These are phyloP conservation scores for Pangasius krempfi DNA, from an alignment of 2,797 vertebrate species.

Conservation along the genomic window DNA sequence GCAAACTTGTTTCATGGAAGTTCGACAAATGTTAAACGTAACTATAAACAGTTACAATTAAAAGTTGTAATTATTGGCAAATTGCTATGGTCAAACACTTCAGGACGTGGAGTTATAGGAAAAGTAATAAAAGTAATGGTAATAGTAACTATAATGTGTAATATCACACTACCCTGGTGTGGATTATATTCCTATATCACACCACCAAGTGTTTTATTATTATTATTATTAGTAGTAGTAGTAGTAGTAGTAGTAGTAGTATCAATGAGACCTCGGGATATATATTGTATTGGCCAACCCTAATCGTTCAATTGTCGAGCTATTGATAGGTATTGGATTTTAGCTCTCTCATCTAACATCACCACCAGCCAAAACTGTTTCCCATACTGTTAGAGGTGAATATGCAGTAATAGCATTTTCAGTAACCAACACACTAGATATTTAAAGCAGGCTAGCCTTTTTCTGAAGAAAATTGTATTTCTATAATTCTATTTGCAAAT, in stretches of 20 bases:
- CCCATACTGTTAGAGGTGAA: neutral
- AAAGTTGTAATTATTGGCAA: too few relatives aligned
- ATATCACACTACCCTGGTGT: too few relatives aligned
- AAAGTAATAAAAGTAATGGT: too few relatives aligned
- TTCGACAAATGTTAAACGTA: neutral
- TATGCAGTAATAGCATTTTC: too few relatives aligned
- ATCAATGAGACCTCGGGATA: neutral
- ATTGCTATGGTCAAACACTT: too few relatives aligned
- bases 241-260: neutral
- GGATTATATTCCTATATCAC: too few relatives aligned
- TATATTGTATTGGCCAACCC: neutral
- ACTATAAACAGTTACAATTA: neutral
- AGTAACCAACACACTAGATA: too few relatives aligned
- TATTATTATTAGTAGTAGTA: too few relatives aligned
- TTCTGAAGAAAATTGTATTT: neutral
- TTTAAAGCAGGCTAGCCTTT: too few relatives aligned
- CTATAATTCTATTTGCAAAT: conserved; percentile 4
- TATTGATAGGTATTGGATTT: neutral
- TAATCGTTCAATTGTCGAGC: neutral
- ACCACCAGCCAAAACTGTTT: neutral
- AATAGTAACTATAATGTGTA: too few relatives aligned
- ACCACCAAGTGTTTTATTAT: too few relatives aligned
- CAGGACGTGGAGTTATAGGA: too few relatives aligned
- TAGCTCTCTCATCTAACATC: neutral
- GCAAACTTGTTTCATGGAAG: neutral